Conservation (phyloP, 2,113 vertebrate species). For the Zosterops hypoxanthus region DNA sequence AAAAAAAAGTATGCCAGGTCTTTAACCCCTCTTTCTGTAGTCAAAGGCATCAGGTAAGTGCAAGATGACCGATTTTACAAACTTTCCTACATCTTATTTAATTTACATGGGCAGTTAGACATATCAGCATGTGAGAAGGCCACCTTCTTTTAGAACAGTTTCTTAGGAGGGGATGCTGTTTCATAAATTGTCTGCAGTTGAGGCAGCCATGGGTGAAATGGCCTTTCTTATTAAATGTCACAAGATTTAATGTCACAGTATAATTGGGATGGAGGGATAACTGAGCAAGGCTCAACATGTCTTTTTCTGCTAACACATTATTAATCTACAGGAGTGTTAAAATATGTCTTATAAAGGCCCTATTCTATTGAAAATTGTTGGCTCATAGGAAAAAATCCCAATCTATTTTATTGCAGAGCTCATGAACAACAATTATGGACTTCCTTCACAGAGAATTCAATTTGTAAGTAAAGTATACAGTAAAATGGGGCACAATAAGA, state of each 20-base stretch:
- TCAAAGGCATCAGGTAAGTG: conserved; percentile 26
- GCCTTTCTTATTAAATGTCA: conserved; percentile 82
- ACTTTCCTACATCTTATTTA: conserved; percentile 69
- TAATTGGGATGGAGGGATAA: conserved; percentile 81
- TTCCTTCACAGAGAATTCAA: conserved; percentile 38
- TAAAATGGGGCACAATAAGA: not conserved
- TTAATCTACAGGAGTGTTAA: conserved; percentile 73
- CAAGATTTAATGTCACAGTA: conserved; percentile 80
- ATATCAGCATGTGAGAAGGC: conserved; percentile 56
- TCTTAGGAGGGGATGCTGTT: conserved; percentile 57
- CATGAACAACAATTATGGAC: conserved; percentile 29
- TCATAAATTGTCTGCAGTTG: conserved; percentile 67
- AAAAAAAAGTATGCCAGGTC: not conserved
- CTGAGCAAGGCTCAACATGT: conserved; percentile 70
- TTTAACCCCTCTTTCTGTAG: conserved; percentile 45
- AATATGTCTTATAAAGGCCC: conserved; percentile 66
- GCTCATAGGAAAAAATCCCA: not conserved
- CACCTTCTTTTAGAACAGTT: conserved; percentile 47
- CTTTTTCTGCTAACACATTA: conserved; percentile 71
- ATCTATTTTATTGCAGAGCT: conserved; percentile 29
- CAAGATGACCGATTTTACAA: conserved; percentile 60
- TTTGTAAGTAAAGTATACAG: conserved; percentile 45
- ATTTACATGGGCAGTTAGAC: conserved; percentile 66
- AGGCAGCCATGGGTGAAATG: conserved; percentile 81
- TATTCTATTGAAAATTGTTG: conserved; percentile 67